A percentile compares a stretch with the other conserved stretches of the same genome.
These are phyloP conservation scores for Phenganax marumi DNA, from an alignment of 92 coral and sea anemone species.

Conservation along the genomic window DNA sequence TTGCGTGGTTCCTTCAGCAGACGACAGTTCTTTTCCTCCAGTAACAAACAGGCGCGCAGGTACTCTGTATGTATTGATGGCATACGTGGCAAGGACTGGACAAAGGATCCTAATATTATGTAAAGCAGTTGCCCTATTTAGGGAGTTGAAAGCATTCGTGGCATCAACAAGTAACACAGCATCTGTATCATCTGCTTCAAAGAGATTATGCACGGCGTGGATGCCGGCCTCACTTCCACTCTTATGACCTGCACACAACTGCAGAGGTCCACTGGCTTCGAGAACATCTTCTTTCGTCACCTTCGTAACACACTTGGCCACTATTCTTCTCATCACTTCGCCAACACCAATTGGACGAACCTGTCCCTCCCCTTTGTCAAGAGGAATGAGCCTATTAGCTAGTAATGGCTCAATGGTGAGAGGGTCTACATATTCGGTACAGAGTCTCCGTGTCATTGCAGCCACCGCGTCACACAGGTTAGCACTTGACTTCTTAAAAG, in stretches of 20 bases:
- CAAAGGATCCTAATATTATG: conserved; percentile 47
- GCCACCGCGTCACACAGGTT: conserved; percentile 38
- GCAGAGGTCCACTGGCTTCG: conserved; percentile 39
- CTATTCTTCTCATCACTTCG: conserved; percentile 35
- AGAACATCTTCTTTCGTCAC: conserved; percentile 8
- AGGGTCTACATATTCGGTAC: conserved; percentile 26
- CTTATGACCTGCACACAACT: conserved; percentile 27
- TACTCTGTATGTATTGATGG: conserved; percentile 28
- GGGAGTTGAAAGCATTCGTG: conserved; percentile 53
- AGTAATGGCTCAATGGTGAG: background rate
- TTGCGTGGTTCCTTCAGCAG: conserved; percentile 41
- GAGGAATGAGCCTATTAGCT: conserved; percentile 38
- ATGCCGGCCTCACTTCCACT: conserved; percentile 47
- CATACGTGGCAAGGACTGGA: conserved; percentile 34
- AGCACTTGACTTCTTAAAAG: conserved; percentile 34
- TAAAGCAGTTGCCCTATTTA: conserved; percentile 50
- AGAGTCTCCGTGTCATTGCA: conserved; percentile 24
- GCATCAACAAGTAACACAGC: conserved; percentile 51
- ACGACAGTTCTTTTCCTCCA: conserved; percentile 35
- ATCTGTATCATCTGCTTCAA: conserved; percentile 43
- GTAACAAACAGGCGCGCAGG: conserved; percentile 37
- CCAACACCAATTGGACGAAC: conserved; percentile 55
- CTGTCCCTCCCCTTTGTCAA: conserved; percentile 51
- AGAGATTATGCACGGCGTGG: conserved; percentile 40
- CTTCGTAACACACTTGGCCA: conserved; percentile 38